Evolutionary conservation across 2,888 invertebrate species (phyloP).

Genomic region (Hyalella azteca): DNA sequence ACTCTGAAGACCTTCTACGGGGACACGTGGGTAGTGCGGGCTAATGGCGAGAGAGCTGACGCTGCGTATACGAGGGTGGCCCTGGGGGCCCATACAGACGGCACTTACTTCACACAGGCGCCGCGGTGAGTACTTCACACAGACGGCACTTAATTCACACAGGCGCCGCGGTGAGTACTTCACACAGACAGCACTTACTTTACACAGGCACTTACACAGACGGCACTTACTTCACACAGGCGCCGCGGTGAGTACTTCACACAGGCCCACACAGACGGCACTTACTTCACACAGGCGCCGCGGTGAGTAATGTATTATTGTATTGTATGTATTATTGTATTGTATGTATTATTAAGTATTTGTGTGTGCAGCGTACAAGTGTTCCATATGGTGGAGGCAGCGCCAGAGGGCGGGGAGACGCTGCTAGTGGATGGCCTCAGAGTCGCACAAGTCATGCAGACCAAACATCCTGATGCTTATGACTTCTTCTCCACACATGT

Average conservation of each 20-base stretch:
- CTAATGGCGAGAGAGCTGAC: conserved; percentile 71
- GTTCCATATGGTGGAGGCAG: conserved; percentile 70
- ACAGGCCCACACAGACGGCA: conserved; percentile 79
- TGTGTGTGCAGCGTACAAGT: conserved; percentile 66
- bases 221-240: conserved; percentile 80
- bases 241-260: conserved; percentile 73
- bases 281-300: conserved; percentile 77
- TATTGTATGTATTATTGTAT: too few relatives aligned
- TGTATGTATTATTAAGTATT: too few relatives aligned
- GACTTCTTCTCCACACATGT: conserved; percentile 66
- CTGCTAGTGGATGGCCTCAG: conserved; percentile 77
- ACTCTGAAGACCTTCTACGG: conserved; percentile 76
- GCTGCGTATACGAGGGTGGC: conserved; percentile 75
- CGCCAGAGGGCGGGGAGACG: conserved; percentile 75
- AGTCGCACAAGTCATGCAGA: conserved; percentile 69
- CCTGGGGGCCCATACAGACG: conserved; percentile 77
- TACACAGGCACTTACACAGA: conserved; percentile 76
- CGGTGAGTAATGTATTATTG: too few relatives aligned
- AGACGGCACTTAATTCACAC: conserved; percentile 79
- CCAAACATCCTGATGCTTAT: conserved; percentile 68
- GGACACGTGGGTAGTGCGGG: conserved; percentile 74
- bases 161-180: conserved; percentile 74
- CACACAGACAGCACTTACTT: conserved; percentile 84
- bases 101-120: conserved; percentile 77
- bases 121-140: conserved; percentile 78